phyloP scores from a whole-genome alignment of 2,888 invertebrate species.

The Andrena bucephala region DNA sequence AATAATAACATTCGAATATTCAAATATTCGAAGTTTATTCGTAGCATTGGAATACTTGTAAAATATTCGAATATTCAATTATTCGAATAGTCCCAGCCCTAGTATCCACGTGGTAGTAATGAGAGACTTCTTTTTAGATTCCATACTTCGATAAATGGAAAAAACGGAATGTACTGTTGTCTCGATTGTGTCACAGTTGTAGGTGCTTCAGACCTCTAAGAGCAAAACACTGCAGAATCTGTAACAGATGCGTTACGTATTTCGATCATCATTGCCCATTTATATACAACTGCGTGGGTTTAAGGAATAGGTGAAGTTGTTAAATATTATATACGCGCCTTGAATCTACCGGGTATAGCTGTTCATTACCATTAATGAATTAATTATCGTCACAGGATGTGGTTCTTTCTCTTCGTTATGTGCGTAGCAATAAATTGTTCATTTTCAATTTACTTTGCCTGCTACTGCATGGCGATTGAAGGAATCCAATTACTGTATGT shows the following conservation, averaged over 20 bases:
- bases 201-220: slow-evolving; percentile 94
- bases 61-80: too few species aligned
- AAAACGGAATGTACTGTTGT: slow-evolving; percentile 92
- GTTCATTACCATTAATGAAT: neutral
- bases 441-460: slow-evolving; percentile 94
- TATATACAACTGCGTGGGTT: slow-evolving; percentile 97
- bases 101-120: neutral
- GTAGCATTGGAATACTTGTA: too few species aligned
- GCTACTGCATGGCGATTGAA: slow-evolving; percentile 93
- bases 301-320: slow-evolving; percentile 89
- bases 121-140: slow-evolving; percentile 85
- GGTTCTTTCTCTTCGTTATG: slow-evolving; percentile 96
- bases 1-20: too few species aligned
- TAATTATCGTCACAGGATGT: slow-evolving; percentile 88
- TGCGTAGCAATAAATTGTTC: slow-evolving; percentile 95
- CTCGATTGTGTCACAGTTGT: slow-evolving; percentile 95
- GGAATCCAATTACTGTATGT: slow-evolving; percentile 94
- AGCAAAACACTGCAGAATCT: slow-evolving; percentile 96
- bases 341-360: neutral
- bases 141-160: slow-evolving; percentile 97
- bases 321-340: neutral
- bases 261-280: slow-evolving; percentile 98
- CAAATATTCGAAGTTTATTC: too few species aligned
- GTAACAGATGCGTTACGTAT: slow-evolving; percentile 95
- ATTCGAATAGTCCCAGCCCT: too few species aligned